A percentile compares a stretch with the other conserved stretches of the same genome.
phyloP scores from a whole-genome alignment of 2,888 invertebrate genomes.

The Linyphia triangularis region DNA sequence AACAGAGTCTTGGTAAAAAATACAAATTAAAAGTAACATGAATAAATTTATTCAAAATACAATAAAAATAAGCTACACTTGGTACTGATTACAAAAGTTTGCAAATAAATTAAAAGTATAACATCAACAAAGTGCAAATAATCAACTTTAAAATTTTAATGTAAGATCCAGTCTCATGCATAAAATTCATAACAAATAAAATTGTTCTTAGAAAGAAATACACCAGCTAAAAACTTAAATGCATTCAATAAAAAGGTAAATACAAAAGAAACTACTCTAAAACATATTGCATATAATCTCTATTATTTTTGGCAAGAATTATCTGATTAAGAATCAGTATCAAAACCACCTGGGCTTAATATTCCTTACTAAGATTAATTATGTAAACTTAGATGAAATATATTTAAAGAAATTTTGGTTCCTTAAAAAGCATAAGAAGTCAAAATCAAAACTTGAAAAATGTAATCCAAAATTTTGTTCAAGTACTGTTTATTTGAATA shows the following conservation, averaged over 20 bases:
- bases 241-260: neutral
- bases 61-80: constrained; percentile 27
- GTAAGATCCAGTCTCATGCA: neutral
- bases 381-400: too few relatives aligned
- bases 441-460: too few relatives aligned
- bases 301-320: neutral
- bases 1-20: too few relatives aligned
- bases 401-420: too few relatives aligned
- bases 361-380: too few relatives aligned
- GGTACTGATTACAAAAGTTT: neutral
- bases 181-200: neutral
- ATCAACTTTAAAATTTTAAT: neutral
- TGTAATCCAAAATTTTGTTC: too few relatives aligned
- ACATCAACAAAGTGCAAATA: neutral
- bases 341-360: too few relatives aligned
- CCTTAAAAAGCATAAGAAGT: too few relatives aligned
- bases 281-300: neutral
- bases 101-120: neutral
- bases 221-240: too few relatives aligned
- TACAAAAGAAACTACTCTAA: neutral
- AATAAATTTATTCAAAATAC: constrained; percentile 46
- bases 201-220: too few relatives aligned
- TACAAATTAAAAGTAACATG: neutral
- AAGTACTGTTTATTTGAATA: too few relatives aligned
- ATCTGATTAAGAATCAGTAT: too few relatives aligned